phyloP scores from a whole-genome alignment of 2,888 invertebrate species.

The Parnassius mnemosyne region DNA sequence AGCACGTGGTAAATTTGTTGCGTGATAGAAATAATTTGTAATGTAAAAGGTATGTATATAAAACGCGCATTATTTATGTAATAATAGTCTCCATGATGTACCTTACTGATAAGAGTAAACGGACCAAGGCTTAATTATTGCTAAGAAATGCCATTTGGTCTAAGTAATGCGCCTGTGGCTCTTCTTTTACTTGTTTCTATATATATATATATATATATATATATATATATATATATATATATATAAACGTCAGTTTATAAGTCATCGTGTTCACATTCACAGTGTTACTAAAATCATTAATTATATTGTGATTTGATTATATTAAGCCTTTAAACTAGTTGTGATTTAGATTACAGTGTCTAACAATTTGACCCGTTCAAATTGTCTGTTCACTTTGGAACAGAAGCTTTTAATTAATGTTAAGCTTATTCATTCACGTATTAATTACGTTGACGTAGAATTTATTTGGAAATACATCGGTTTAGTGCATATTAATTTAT shows the following conservation, averaged over 20 bases:
- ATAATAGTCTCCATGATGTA: too few species aligned
- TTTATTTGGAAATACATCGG: too few species aligned
- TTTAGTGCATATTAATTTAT: too few species aligned
- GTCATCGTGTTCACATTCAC: conserved; percentile 1
- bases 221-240: too few species aligned
- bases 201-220: too few species aligned
- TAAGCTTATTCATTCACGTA: conserved; percentile 3
- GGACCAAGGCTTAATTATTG: not conserved
- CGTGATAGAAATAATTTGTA: too few species aligned
- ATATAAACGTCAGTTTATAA: conserved; percentile 1
- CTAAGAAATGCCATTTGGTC: not conserved
- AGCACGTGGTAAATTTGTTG: too few species aligned
- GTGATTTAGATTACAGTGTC: conserved; percentile 22
- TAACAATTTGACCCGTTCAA: conserved; percentile 21
- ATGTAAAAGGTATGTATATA: too few species aligned
- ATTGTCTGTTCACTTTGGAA: conserved; percentile 13
- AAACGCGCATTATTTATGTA: too few species aligned
- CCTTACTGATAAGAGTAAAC: too few species aligned
- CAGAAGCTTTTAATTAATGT: conserved; percentile 18
- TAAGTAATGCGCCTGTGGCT: not conserved
- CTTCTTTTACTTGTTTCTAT: not conserved
- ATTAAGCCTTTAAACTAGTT: conserved; percentile 20
- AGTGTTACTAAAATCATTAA: conserved; percentile 15
- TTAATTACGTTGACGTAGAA: conserved; percentile 2
- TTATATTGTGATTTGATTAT: conserved; percentile 18